Conservation (phyloP, 2,113 vertebrate species). For the human (Homo sapiens) region GRCh38 chr12:57812501-57813000, state of each 20-base stretch:
- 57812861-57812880: background rate
- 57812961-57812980: background rate
- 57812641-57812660: too few relatives aligned
- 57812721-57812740: background rate
- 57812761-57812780: background rate
- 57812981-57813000: background rate
- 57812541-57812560: too few relatives aligned
- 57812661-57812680: background rate
- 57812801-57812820: background rate
- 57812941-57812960: too few relatives aligned
- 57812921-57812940: background rate
- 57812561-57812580: too few relatives aligned
- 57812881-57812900: background rate
- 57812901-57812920: background rate
- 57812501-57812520: too few relatives aligned
- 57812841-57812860: background rate
- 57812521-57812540: too few relatives aligned
- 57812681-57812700: background rate
- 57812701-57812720: background rate
- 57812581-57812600: too few relatives aligned
- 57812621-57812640: too few relatives aligned
- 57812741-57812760: background rate
- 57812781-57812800: background rate
- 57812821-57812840: background rate
- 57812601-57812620: too few relatives aligned